These are phyloP conservation scores for Tachina fera DNA, from an alignment of 2,888 invertebrate species.

Conservation along the genomic window DNA sequence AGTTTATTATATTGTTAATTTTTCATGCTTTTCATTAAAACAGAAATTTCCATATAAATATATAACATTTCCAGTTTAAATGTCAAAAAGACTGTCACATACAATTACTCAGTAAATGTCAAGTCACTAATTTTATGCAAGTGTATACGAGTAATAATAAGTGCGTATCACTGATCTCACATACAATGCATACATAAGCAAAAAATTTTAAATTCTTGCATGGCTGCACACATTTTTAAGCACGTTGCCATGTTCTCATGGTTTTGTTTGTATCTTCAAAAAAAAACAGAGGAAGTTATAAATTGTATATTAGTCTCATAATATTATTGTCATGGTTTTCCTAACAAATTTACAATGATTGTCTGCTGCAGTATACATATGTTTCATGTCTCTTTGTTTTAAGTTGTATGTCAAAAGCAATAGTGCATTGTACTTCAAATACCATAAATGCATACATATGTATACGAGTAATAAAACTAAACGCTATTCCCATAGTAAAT, in stretches of 20 bases:
- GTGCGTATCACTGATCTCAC: not conserved
- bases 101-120: constrained; percentile 24
- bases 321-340: not conserved
- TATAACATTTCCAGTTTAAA: constrained; percentile 55
- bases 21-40: constrained; percentile 9
- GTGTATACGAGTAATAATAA: not conserved
- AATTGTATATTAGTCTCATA: constrained; percentile 51
- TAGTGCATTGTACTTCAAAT: constrained; percentile 36
- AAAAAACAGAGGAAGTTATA: constrained; percentile 42
- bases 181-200: not conserved
- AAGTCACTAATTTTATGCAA: not conserved
- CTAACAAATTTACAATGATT: not conserved
- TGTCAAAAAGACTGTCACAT: constrained; percentile 40
- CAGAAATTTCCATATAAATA: constrained; percentile 47
- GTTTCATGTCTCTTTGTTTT: not conserved
- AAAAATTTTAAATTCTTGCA: not conserved
- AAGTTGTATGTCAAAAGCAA: constrained; percentile 53
- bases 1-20: not conserved
- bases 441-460: not conserved
- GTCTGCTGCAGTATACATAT: not conserved
- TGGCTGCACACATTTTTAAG: not conserved
- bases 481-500: not conserved
- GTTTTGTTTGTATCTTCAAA: not conserved
- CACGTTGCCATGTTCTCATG: constrained; percentile 6
- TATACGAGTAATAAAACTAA: not conserved